Conservation (phyloP, 2,797 vertebrate species). For the Busarellus nigricollis region DNA sequence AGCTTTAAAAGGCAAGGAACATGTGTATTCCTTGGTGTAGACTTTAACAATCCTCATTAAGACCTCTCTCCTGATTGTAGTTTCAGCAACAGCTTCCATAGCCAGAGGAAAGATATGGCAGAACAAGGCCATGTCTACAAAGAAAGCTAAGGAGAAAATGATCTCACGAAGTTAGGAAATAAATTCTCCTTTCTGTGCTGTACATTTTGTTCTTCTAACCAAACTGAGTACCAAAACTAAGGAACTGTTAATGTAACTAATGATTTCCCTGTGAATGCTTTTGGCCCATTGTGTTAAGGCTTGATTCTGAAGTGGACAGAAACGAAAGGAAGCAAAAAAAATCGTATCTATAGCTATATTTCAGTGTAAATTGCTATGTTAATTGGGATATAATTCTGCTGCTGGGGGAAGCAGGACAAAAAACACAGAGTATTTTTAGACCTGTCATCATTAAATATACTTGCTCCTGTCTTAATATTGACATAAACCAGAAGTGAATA, state of each 20-base stretch:
- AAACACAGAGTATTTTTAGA: constrained; percentile 51
- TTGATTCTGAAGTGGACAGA: constrained; percentile 13
- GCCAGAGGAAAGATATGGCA: not conserved
- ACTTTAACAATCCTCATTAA: not conserved
- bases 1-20: not conserved
- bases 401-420: not conserved
- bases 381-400: constrained; percentile 33
- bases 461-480: constrained; percentile 22
- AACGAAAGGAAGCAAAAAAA: constrained; percentile 23
- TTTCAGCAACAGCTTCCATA: not conserved
- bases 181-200: not conserved
- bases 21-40: not conserved
- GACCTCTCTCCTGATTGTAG: not conserved
- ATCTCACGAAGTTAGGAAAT: not conserved
- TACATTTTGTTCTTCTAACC: not conserved
- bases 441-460: constrained; percentile 32
- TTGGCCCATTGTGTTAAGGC: not conserved
- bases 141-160: not conserved
- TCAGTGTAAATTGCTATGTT: constrained; percentile 41
- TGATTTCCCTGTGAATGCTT: not conserved
- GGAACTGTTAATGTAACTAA: not conserved
- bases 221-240: not conserved
- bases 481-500: constrained; percentile 48
- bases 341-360: constrained; percentile 18
- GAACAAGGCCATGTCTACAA: not conserved